These are phyloP conservation scores for Peromyscus nudipes DNA, from an alignment of 2,797 vertebrate genomes.

Conservation along the genomic window DNA sequence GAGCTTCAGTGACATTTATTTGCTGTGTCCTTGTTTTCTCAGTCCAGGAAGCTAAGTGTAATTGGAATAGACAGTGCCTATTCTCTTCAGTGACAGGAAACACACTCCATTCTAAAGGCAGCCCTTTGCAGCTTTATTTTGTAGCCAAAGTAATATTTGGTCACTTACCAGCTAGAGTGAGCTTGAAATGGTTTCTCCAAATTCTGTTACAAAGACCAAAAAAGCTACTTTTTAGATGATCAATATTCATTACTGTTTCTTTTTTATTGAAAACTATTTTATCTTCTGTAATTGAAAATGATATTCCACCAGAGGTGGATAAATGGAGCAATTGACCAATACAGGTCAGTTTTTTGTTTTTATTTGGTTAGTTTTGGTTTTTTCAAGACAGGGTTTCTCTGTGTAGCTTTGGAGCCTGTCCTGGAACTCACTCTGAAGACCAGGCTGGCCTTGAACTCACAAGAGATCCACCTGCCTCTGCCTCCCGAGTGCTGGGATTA, in stretches of 20 bases:
- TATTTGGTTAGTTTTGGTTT: too few species aligned
- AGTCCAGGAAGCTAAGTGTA: neutral
- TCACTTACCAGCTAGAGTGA: neutral
- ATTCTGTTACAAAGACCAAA: neutral
- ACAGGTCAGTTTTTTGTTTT: too few species aligned
- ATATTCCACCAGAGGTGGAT: neutral
- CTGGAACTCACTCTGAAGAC: too few species aligned
- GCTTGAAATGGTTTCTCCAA: constrained; percentile 44
- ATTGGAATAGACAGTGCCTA: neutral
- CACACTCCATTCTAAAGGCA: neutral
- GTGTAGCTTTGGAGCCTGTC: too few species aligned
- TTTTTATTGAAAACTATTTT: neutral
- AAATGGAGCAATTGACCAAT: too few species aligned
- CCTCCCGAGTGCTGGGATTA: too few species aligned
- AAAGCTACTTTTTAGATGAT: neutral
- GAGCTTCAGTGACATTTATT: neutral
- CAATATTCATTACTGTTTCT: neutral
- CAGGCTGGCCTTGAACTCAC: too few species aligned
- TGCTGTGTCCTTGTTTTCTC: constrained; percentile 28
- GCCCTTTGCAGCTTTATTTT: neutral
- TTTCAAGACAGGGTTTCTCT: too few species aligned
- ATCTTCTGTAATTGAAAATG: neutral
- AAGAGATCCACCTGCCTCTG: neutral
- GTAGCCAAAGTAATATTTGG: neutral
- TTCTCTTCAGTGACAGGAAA: constrained; percentile 34